A percentile compares a stretch with the other conserved stretches of the same genome.
Conservation (phyloP, 2,113 vertebrate species). For the Protobothrops flavoviridis region DNA sequence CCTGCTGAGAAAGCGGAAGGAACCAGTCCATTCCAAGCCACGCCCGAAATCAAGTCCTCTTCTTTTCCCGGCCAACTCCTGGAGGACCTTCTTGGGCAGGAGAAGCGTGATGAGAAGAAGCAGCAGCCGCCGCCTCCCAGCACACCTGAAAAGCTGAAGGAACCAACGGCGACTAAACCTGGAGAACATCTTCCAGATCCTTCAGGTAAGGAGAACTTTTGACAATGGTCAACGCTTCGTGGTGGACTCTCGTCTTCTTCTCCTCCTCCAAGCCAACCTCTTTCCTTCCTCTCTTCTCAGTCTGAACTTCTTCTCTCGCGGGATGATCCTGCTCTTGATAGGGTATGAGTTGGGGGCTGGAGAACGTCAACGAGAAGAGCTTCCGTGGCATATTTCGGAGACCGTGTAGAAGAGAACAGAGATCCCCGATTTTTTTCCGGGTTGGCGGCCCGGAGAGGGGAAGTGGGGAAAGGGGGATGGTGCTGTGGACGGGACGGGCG, state of each 20-base stretch:
- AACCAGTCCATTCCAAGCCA: neutral
- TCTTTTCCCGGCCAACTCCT: neutral
- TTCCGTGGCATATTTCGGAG: neutral
- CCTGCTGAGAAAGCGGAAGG: conserved; percentile 7
- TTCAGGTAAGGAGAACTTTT: neutral
- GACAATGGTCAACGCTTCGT: neutral
- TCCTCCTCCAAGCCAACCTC: neutral
- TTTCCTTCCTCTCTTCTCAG: neutral
- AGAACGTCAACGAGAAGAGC: no score
- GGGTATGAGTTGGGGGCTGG: neutral
- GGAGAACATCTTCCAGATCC: neutral
- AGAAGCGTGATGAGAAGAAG: neutral
- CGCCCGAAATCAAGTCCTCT: neutral
- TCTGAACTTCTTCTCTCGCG: neutral
- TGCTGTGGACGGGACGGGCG: no score
- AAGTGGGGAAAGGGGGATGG: no score
- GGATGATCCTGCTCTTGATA: neutral
- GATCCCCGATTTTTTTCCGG: no score
- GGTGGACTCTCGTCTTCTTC: neutral
- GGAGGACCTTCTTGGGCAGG: neutral
- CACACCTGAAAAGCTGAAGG: neutral
- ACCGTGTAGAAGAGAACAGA: neutral
- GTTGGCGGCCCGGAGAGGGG: no score
- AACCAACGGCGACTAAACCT: neutral
- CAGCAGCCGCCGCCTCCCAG: neutral